These are phyloP conservation scores for Papilio machaon DNA, from an alignment of 1,140 invertebrate species.

Conservation along the genomic window DNA sequence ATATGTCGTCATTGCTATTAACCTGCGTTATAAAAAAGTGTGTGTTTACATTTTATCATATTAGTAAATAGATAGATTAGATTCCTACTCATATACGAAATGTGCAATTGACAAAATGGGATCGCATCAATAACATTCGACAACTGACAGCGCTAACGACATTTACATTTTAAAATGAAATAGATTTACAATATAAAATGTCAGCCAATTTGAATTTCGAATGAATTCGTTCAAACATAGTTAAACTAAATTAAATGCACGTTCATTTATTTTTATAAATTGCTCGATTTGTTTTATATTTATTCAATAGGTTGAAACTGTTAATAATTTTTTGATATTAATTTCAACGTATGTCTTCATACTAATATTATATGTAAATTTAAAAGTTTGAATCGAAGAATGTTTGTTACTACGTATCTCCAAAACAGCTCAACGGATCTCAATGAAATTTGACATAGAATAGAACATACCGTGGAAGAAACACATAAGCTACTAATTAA, in stretches of 20 bases:
- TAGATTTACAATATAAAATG: not conserved
- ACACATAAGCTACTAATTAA: no score
- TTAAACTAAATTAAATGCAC: not conserved
- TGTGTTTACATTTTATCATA: no score
- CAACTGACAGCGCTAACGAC: not conserved
- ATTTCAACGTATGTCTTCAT: no score
- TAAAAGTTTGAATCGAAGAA: no score
- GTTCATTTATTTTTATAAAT: not conserved
- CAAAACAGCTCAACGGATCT: no score
- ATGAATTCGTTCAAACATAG: not conserved
- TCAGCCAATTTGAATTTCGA: not conserved
- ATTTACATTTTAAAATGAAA: conserved; percentile 5
- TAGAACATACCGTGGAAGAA: no score
- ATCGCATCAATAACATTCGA: conserved; percentile 1
- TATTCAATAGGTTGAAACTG: not conserved
- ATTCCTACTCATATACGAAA: not conserved
- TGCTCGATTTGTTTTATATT: not conserved
- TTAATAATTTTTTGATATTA: not conserved
- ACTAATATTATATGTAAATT: no score
- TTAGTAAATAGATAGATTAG: not conserved
- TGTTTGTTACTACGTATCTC: no score
- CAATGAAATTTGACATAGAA: no score
- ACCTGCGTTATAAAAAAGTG: no score
- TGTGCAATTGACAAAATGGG: not conserved
- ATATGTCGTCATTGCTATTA: no score